Evolutionary conservation across 2,888 invertebrate genomes (phyloP), one percentile per base, ranked within the genome.

Genomic region (Clunio marinus): DNA sequence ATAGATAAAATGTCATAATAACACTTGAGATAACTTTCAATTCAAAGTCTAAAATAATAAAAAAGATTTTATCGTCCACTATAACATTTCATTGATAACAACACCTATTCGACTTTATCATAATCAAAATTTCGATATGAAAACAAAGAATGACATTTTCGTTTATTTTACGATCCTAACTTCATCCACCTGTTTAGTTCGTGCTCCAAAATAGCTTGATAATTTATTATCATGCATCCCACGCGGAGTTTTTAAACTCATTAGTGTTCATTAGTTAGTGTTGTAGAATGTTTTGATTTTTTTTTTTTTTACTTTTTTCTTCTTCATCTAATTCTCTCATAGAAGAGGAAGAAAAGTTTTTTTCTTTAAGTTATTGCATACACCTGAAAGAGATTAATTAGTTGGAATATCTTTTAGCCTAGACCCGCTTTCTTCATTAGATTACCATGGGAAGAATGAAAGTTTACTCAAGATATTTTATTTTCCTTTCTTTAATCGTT

Each of bases 331-430:
- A n/a, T n/a, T n/a, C n/a, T n/a, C n/a, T n/a, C n/a, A n/a, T n/a
- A n/a, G n/a, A n/a, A n/a, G n/a, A n/a, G 41, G 41, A n/a, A 15
- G 10, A 15, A 41, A 41, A 32, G 8, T 8, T 32, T 32, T 32
- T 15, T 41, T 41, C 2, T 15, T 41, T 51, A 17, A 51, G 17
- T 51, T 51, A 51, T 51, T 51, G 22, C 22, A 51, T 17, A 51
- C 51, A 51, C 51, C 51, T 51, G 51, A 51, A 22, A 4, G 5
- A 51, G 20, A 51, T 51, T 51, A 51, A 51, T 51, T 51, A 20
- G 51, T 51, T 51, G 51, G 51, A 41, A 41, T 41, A 3, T 41
- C n/a, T n/a, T 15, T 41, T 41, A 41, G 41, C 41, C 41, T 41
- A 41, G 41, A 41, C 41, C 41, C 41, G 41, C 41, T n/a, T 41